Base-by-base conservation (phyloP, 2,113 vertebrate genomes). In the Crotalus horridus region DNA sequence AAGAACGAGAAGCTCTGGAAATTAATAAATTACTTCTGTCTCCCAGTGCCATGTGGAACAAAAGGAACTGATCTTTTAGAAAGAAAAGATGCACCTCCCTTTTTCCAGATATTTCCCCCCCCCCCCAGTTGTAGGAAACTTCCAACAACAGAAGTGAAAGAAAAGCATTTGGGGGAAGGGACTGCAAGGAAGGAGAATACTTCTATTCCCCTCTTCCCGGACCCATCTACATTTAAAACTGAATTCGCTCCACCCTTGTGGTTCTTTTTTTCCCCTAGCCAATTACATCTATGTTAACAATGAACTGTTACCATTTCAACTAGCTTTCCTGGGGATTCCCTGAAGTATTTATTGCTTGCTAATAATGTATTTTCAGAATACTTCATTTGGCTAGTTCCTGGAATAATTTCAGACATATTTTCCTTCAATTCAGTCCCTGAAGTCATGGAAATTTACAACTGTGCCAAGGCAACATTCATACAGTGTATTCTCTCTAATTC, bases 361-460 rank as follows among this genome's bases (percentile, higher is more conserved):
- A 94, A 46, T 91, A 93, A 92, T 46, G 26, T 11, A 85, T 11
- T 56, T 92, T 91, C 95, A 94, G 48, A 94, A 56, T 39, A 95
- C 3, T 21, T 88, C 69, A 87, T 55, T 90, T 91, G 53, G 43
- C 90, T 94, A 92, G 93, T 89, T 29, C 51, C 39, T 69, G 6
- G 21, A 92, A 17, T 53, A 86, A 89, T 54, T 91, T 51, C 93
- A 89, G 88, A 94, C 91, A 95, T n/a, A 53, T 39, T 95, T 94
- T 92, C 89, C 29, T 89, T 94, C 89, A 90, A 5, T 17, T 20
- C 59, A 94, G 26, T 17, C 58, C 93, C 56, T 61, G 59, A 91
- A 94, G 69, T 92, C 85, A 87, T 6, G 3, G 81, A 74, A 92
- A 3, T 0, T n/a, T 51, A 39, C 29, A 2, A 0, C 0, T 0